Conservation (phyloP, 2,797 vertebrate genomes). For the Fistularia tabacaria region DNA sequence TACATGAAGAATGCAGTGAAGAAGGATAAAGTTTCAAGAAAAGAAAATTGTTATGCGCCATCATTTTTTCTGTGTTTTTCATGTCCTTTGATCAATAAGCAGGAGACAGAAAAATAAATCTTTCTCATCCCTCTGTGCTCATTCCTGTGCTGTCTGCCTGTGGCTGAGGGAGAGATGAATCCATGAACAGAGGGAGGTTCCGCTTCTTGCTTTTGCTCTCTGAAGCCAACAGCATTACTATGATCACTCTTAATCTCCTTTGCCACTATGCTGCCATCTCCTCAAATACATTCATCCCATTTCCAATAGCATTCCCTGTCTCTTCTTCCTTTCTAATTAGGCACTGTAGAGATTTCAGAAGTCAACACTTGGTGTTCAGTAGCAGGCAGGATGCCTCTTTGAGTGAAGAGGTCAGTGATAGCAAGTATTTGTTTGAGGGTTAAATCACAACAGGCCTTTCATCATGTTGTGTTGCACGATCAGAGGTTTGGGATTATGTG, state of each 20-base stretch:
- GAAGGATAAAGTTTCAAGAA: constrained; percentile 46
- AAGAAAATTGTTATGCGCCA: constrained; percentile 31
- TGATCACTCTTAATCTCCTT: constrained; percentile 73
- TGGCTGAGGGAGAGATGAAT: constrained; percentile 67
- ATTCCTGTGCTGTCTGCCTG: constrained; percentile 60
- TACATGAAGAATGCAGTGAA: constrained; percentile 19
- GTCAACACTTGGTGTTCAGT: constrained; percentile 58
- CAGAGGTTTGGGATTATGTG: constrained; percentile 78
- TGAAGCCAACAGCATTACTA: constrained; percentile 66
- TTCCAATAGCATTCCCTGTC: constrained; percentile 56
- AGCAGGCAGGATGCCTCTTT: constrained; percentile 48
- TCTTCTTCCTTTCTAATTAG: constrained; percentile 70
- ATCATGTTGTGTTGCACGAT: constrained; percentile 75
- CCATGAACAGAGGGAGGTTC: constrained; percentile 63
- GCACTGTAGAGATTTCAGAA: constrained; percentile 60
- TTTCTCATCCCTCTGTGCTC: constrained; percentile 57
- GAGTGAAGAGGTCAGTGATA: constrained; percentile 57
- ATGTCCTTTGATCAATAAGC: constrained; percentile 66
- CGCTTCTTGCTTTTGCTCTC: constrained; percentile 50
- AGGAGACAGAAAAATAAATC: constrained; percentile 61
- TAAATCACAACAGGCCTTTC: constrained; percentile 70
- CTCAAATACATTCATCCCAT: constrained; percentile 67
- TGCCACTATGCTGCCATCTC: constrained; percentile 68
- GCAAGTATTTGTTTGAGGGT: constrained; percentile 71
- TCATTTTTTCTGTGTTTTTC: constrained; percentile 24